These are phyloP conservation scores for Podarcis muralis DNA, from an alignment of 2,113 vertebrate genomes.

Conservation along the genomic window DNA sequence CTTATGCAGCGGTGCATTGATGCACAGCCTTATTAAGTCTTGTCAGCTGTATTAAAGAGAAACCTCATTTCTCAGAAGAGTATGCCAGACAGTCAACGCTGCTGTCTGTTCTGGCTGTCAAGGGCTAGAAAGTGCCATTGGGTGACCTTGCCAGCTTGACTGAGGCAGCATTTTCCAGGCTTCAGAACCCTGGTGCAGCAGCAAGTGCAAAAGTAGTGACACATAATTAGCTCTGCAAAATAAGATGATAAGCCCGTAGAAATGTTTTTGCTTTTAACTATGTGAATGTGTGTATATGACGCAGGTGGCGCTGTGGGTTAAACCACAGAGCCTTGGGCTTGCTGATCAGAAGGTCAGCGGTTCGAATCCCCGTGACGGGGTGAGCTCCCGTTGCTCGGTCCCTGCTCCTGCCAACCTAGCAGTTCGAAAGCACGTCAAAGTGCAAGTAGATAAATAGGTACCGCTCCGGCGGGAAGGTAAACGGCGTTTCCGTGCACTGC, in stretches of 20 bases:
- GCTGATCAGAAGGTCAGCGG: no score
- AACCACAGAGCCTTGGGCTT: no score
- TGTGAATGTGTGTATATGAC: neutral
- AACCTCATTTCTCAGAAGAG: neutral
- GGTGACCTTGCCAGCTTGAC: neutral
- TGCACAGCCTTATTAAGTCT: neutral
- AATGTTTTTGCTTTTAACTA: neutral
- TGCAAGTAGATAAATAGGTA: no score
- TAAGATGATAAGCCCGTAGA: neutral
- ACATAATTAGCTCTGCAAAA: neutral
- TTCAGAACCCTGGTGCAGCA: neutral
- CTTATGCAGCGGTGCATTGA: no score
- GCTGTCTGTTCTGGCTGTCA: neutral
- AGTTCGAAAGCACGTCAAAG: no score
- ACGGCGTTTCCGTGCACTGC: no score
- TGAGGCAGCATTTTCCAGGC: neutral
- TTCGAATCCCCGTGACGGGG: no score
- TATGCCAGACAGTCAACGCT: neutral
- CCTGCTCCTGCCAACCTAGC: no score
- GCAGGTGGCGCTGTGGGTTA: no score
- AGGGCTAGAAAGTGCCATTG: neutral
- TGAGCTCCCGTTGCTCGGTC: no score
- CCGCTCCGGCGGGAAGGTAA: no score
- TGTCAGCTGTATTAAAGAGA: neutral
- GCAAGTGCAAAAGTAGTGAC: neutral